These are phyloP conservation scores for Apodemus agrarius DNA, from an alignment of 2,797 vertebrate species.

Conservation along the genomic window DNA sequence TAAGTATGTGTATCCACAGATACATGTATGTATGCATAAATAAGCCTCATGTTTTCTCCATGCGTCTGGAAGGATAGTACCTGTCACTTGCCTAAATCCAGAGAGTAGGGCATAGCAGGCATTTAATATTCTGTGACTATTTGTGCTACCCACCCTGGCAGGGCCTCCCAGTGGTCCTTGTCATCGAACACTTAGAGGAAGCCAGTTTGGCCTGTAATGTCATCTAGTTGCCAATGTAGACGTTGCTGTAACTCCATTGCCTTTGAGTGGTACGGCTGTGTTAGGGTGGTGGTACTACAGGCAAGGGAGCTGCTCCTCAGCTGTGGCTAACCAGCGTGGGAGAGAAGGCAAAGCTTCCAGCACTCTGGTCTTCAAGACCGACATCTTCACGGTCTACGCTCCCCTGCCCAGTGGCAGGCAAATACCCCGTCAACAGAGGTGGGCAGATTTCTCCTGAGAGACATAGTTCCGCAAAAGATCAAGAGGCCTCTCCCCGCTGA, in stretches of 20 bases:
- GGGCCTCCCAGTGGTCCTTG: neutral
- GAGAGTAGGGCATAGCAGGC: neutral
- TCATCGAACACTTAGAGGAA: neutral
- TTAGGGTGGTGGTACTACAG: neutral
- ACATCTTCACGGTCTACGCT: neutral
- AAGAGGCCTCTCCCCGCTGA: neutral
- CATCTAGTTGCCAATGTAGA: neutral
- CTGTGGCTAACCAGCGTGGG: neutral
- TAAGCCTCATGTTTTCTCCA: neutral
- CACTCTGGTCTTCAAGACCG: neutral
- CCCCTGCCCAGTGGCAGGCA: neutral
- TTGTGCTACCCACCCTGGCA: neutral
- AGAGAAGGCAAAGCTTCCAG: neutral
- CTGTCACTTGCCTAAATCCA: neutral
- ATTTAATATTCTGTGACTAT: constrained; percentile 36
- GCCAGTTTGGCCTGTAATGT: neutral
- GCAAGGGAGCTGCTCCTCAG: neutral
- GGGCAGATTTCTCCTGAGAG: neutral
- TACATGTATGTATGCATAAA: too few relatives aligned
- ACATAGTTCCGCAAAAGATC: neutral
- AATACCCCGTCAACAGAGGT: neutral
- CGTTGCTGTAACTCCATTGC: neutral
- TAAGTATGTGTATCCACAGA: neutral
- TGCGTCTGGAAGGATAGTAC: neutral
- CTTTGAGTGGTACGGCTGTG: neutral